Base-by-base conservation (phyloP, 2,888 invertebrate genomes). In the Melieria picta region DNA sequence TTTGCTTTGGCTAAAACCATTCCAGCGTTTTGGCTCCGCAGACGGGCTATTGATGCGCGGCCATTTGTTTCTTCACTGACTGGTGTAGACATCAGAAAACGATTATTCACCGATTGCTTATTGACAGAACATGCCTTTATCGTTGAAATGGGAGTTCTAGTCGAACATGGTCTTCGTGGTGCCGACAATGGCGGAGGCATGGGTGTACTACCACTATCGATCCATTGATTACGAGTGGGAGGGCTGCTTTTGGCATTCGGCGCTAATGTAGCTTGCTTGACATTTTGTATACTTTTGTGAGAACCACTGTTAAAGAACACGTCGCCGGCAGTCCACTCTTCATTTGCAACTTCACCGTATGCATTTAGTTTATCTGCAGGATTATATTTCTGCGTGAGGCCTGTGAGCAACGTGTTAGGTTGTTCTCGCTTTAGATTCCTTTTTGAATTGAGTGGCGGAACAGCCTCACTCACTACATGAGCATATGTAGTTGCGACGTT, bases 1-100 rank as follows among this genome's bases (percentile, higher is more conserved):
- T 91, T 92, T 0, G 93, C 93, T 87, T 93, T 94, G 3, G 93
- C 93, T 72, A 93, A 86, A 0, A 94, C 94, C 88, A 93, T 93
- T 7, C 94, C 94, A 6, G 93, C 93, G 83, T 94, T 94, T 84
- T 93, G 92, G 63, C 90, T 88, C 45, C 93, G 88, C 47, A 94
- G 82, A 79, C 91, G 91, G 30, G 92, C 93, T 10, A 94, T 90
- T 0, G 94, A 94, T 0, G 92, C 92, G 72, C 94, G 88, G 1
- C 91, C 91, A 45, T 89, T 90, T 63, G 88, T 88, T 66, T 76
- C 80, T 30, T 79, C 79, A 5, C 76, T 74, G 3, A 65, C 68
- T 10, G 78, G 74, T 1, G 78, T 77, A 3, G 76, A 57, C 7
- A 72, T 11, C 5, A 62, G 11, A 52, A 74, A 43, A 0, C 67